Base-by-base conservation (phyloP, 2,797 vertebrate genomes). In the Notolepis coatsorum region DNA sequence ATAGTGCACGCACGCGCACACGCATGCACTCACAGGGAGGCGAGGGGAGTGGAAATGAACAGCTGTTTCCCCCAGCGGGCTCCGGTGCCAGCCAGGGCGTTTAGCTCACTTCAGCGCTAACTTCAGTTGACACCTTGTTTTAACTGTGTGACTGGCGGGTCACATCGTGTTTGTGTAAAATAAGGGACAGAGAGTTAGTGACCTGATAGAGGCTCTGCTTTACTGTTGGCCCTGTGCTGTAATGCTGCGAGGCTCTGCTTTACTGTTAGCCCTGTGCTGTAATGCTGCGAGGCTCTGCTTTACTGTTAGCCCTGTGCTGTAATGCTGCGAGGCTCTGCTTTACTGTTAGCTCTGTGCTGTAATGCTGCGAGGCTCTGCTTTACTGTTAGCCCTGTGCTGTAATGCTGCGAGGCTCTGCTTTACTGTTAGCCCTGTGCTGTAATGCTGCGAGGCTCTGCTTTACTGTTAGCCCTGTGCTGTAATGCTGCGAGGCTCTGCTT, bases 71-170 rank as follows among this genome's bases (percentile, higher is more conserved):
- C n/a, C 76, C 70, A 62, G 45, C 64, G 68, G 85, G 71, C 46
- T 80, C 80, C 73, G n/a, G 56, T 66, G 65, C 31, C 54, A 50
- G 75, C 58, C 68, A n/a, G 30, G 78, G 61, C 71, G 49, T 82
- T 88, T 84, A 85, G 35, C 82, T 78, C 80, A 73, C 61, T 64
- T 68, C 73, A 84, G 77, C 55, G 20, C 75, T 89, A 87, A 90
- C 65, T 72, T 81, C 71, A 54, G 64, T 71, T 84, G 86, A 91
- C 65, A 77, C 73, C 79, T 82, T 57, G 79, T 83, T 89, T 65
- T 69, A 85, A 61, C 66, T 70, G 75, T 28, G 54, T 74, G 73
- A 80, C 53, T 82, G 62, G 56, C 37, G 21, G 77, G 75, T 77
- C 77, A 68, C 82, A 62, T 79, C 71, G 7, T n/a, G 37, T 67